A percentile compares a stretch with the other conserved stretches of the same genome.
Conservation (phyloP, 2,797 vertebrate genomes). For the Ptychadena robeensis region DNA sequence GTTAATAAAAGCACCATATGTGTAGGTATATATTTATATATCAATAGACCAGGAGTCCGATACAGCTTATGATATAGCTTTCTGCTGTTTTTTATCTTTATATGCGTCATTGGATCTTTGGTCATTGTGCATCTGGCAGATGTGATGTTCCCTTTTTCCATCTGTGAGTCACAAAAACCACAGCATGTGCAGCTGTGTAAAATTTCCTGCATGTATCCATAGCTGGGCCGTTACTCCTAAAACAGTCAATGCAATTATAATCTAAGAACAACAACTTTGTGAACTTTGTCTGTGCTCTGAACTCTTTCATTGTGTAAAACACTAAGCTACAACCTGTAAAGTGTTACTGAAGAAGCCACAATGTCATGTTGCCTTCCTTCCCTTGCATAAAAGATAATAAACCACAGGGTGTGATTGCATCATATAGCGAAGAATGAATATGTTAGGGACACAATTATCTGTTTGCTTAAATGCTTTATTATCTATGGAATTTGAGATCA, state of each 20-base stretch:
- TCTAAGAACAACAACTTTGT: not conserved
- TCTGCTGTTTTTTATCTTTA: not conserved
- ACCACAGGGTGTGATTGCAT: not conserved
- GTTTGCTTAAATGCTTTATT: not conserved
- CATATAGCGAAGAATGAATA: not conserved
- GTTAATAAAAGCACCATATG: too few species aligned
- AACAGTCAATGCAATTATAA: not conserved
- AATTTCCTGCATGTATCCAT: not conserved
- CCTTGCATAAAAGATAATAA: not conserved
- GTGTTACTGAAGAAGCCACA: not conserved
- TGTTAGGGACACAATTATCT: not conserved
- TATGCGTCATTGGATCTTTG: not conserved
- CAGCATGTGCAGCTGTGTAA: not conserved
- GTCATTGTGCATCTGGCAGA: constrained; percentile 9
- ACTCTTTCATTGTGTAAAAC: not conserved
- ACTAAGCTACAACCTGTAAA: not conserved
- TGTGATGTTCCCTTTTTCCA: not conserved
- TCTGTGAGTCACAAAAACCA: not conserved
- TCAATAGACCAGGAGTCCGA: too few species aligned
- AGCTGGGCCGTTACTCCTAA: not conserved
- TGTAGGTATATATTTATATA: too few species aligned
- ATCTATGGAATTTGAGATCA: not conserved
- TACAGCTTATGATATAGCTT: not conserved
- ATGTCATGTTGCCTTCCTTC: not conserved
- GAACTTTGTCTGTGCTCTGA: not conserved